Conservation (phyloP, 2,113 vertebrate species). For the Ailurus styani region DNA sequence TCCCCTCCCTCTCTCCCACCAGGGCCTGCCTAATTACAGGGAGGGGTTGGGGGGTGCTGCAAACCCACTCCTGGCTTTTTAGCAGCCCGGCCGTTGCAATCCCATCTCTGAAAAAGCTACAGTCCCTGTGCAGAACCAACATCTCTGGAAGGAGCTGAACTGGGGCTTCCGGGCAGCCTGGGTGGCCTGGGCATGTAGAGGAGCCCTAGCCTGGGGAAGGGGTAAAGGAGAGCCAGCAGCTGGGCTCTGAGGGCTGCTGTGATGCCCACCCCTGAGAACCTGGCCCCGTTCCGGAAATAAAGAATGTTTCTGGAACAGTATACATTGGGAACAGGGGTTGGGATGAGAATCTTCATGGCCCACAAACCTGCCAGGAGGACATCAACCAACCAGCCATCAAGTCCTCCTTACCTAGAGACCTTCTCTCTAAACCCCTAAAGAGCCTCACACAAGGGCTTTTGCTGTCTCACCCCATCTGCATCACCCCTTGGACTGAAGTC, state of each 20-base stretch:
- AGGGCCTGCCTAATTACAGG: neutral
- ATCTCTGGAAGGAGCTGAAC: neutral
- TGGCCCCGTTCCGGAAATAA: neutral
- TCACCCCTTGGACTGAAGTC: neutral
- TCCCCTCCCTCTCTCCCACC: neutral
- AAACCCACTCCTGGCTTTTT: neutral
- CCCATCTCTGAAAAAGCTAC: neutral
- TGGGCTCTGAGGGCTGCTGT: neutral
- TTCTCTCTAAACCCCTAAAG: neutral
- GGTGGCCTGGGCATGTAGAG: neutral
- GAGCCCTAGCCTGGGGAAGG: too few species aligned
- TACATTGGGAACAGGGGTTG: neutral
- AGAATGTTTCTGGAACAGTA: neutral
- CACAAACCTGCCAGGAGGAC: neutral
- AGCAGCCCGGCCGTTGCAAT: neutral
- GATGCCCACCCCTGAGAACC: neutral
- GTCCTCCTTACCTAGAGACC: neutral
- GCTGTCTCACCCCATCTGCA: neutral
- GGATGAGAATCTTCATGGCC: neutral
- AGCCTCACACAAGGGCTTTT: neutral
- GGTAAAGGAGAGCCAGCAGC: neutral
- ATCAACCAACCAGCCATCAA: neutral
- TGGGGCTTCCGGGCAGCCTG: neutral
- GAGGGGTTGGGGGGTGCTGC: neutral
- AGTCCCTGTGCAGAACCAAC: neutral